Evolutionary conservation across 2,888 invertebrate species (phyloP), one percentile per base, ranked within the genome.

Genomic region (Cerastis rubricosa): DNA sequence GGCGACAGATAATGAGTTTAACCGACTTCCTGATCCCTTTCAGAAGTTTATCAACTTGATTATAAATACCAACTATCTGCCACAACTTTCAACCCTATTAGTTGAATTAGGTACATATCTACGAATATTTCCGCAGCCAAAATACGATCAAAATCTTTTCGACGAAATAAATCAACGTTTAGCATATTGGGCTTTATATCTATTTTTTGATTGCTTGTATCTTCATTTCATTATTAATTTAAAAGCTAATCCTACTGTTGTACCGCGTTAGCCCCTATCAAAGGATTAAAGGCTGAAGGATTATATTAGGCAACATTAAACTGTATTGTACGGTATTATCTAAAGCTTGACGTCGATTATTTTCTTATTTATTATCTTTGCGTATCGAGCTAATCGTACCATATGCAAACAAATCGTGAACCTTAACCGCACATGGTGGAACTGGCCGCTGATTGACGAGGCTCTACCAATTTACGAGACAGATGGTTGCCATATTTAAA

Each of bases 21-120:
- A 61, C 75, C 43, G 75, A 84, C 83, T 83, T 83, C 57, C 65
- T 71, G 72, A 76, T 83, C 86, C 86, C 71, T 70, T 74, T 74
- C 67, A 71, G 71, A 80, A 85, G 75, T 85, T 85, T 65, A 68
- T 76, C 76, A 83, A 81, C 74, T 85, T 69, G 80, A 79, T 76
- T 74, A 80, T 71, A 74, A 66, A 83, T 76, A 73, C 73, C 29
- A 76, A 68, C 67, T 71, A 74, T 80, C 67, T 73, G 66, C 54
- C 66, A 67, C 66, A 71, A 75, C 49, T 68, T 73, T 66, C 29
- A 68, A 73, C 29, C 49, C 40, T 68, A 72, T 71, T 74, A 57
- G n/a, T 73, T 54, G 54, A 81, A 75, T 78, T 81, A 71, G 43
- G 57, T 25, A 67, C 72, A 59, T 67, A 57, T 61, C 22, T 12